Conservation (phyloP, 2,888 invertebrate genomes). For the Cheilosia soror region DNA sequence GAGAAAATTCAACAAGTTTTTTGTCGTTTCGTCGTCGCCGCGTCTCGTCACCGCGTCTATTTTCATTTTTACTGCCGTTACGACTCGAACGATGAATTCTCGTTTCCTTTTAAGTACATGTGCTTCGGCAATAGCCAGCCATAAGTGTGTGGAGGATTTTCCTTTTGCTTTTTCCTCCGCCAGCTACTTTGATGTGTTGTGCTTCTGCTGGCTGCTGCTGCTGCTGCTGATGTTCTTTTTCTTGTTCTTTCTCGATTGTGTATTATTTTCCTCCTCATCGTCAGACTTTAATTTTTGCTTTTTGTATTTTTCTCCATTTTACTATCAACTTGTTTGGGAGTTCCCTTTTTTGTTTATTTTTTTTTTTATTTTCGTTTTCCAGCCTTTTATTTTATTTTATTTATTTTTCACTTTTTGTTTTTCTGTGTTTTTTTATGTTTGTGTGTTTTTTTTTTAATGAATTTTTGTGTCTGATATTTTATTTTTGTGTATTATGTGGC, state of each 20-base stretch:
- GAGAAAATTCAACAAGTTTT: conserved; percentile 74
- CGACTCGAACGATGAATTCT: conserved; percentile 48
- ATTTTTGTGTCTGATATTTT: conserved; percentile 71
- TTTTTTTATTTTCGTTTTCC: conserved; percentile 61
- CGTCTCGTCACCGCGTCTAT: conserved; percentile 42
- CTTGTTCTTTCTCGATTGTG: conserved; percentile 65
- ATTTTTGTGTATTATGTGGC: conserved; percentile 67
- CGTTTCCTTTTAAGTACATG: conserved; percentile 70
- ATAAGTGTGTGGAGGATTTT: conserved; percentile 75
- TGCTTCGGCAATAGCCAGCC: conserved; percentile 46
- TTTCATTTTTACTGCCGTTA: conserved; percentile 59
- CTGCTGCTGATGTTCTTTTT: conserved; percentile 47
- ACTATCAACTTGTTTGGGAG: conserved; percentile 72
- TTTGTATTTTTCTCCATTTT: conserved; percentile 64
- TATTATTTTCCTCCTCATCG: conserved; percentile 69
- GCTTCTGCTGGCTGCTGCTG: conserved; percentile 18
- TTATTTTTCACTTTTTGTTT: conserved; percentile 23
- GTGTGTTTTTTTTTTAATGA: conserved; percentile 61
- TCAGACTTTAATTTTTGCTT: conserved; percentile 49
- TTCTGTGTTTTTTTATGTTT: conserved; percentile 16
- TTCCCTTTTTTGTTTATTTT: conserved; percentile 44
- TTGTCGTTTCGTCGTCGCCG: conserved; percentile 32
- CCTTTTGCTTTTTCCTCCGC: conserved; percentile 59
- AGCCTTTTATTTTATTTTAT: conserved; percentile 64
- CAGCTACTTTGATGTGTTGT: conserved; percentile 11